phyloP scores from a whole-genome alignment of 2,113 vertebrate species.

The Thamnaconus septentrionalis region DNA sequence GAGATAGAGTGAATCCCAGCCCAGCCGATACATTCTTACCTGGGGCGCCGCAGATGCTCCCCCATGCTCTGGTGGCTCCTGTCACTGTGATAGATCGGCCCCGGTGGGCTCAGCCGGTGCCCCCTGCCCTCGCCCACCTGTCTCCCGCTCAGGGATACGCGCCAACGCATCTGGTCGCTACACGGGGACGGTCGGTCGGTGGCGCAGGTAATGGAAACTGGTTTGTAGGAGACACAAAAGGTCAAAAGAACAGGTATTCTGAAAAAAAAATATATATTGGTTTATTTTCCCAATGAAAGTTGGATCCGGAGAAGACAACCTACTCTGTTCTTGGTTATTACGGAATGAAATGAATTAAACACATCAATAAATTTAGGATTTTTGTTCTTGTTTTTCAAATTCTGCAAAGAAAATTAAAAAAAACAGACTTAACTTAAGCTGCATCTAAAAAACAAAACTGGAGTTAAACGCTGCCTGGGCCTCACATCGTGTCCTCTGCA shows the following conservation, averaged over 20 bases:
- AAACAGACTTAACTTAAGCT: no score
- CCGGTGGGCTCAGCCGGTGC: constrained; percentile 46
- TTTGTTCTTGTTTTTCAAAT: no score
- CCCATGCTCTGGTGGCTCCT: constrained; percentile 69
- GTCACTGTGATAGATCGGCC: constrained; percentile 75
- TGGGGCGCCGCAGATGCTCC: constrained; percentile 68
- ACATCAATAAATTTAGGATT: no score
- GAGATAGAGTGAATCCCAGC: constrained; percentile 27
- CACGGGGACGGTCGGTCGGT: constrained; percentile 2
- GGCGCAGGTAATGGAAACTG: constrained; percentile 4
- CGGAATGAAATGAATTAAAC: no score
- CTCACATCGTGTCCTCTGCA: no score
- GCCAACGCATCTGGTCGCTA: constrained; percentile 23
- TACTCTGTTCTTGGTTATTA: no score
- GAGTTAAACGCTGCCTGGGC: no score
- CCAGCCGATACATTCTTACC: constrained; percentile 40
- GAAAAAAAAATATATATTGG: neutral
- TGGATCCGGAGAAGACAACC: no score
- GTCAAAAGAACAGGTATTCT: neutral
- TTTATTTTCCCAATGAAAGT: no score
- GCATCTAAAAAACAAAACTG: no score
- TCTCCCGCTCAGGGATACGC: constrained; percentile 43
- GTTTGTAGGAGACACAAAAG: neutral
- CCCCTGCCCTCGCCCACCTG: constrained; percentile 61
- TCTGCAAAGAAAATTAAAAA: no score